Base-by-base conservation (phyloP, 2,113 vertebrate species). In the Pogonocichla stellata region DNA sequence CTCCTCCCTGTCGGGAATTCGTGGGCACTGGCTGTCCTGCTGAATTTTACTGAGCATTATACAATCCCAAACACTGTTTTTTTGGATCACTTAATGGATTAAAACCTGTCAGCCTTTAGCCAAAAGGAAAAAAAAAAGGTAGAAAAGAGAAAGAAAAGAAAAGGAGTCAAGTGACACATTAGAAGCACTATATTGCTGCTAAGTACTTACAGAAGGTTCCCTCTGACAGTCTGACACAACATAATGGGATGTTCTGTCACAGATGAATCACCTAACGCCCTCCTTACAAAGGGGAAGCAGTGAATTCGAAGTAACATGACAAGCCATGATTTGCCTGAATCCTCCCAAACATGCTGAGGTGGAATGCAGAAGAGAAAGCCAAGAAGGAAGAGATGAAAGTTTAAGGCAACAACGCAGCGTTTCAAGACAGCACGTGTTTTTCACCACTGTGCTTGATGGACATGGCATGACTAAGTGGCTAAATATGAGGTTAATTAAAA, bases 41-140 rank as follows among this genome's bases (percentile, higher is more conserved):
- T 80, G 56, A 3, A 0, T 95, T 86, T 78, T 94, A 45, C 36
- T 29, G 18, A 88, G 36, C 43, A 42, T 86, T 86, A 67, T 25
- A 74, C 67, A 74, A 57, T 53, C 38, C 33, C 56, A 93, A 90
- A 64, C 36, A 24, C 36, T 17, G 48, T 25, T 96, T 97, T 97
- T 97, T 96, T 77, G 13, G 40, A 97, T 98, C 98, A 98, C 97
- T 98, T 98, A 99, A 98, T 97, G 98, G 98, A 99, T 98, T 97
- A 97, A 96, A 97, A 97, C 93, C 97, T 98, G 96, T 97, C 98
- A 97, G 92, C 94, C 91, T 97, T 86, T 94, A 96, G 95, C 89
- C 40, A n/a, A 47, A 83, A 87, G 12, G 26, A 66, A 22, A 18
- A 80, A 40, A 36, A 18, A 31, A 66, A 22, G 5, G 24, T 24